A percentile compares a stretch with the other conserved stretches of the same genome.
Conservation (phyloP, 2,797 vertebrate species). For the Picus viridis region DNA sequence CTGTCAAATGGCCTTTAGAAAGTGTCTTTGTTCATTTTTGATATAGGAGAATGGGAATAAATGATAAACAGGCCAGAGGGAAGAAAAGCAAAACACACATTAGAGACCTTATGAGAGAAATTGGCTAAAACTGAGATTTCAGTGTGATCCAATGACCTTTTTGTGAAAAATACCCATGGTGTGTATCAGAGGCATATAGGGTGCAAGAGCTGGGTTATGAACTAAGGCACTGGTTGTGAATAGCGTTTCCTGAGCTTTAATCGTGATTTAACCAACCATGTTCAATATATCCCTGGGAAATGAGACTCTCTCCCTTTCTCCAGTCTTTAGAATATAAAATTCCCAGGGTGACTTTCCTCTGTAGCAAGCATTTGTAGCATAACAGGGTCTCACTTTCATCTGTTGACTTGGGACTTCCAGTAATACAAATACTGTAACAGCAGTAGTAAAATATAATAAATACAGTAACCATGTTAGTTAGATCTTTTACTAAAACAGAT, state of each 20-base stretch:
- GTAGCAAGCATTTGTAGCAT: not conserved
- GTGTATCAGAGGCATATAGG: not conserved
- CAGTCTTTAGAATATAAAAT: not conserved
- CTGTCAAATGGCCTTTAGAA: slow-evolving; percentile 71
- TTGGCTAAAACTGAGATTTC: not conserved
- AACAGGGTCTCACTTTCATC: not conserved
- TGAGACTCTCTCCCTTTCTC: not conserved
- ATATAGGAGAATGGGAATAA: slow-evolving; percentile 51
- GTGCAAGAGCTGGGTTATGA: not conserved
- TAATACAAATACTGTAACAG: not conserved
- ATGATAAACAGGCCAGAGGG: slow-evolving; percentile 54
- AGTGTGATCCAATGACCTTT: not conserved
- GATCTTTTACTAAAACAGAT: not conserved
- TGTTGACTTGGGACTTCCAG: not conserved
- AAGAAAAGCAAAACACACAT: slow-evolving; percentile 38
- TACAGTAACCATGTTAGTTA: not conserved
- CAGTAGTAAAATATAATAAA: not conserved
- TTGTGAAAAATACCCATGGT: not conserved
- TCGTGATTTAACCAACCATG: not conserved
- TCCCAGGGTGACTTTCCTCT: not conserved
- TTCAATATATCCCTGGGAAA: not conserved
- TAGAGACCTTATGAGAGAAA: slow-evolving; percentile 34
- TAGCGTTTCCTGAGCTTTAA: not conserved
- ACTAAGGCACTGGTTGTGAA: not conserved
- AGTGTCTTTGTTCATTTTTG: slow-evolving; percentile 63